Percentiles rank a stretch among this genome's conserved stretches.
These are phyloP conservation scores for Poliocrania exsul DNA, from an alignment of 2,797 vertebrate genomes.

Conservation along the genomic window DNA sequence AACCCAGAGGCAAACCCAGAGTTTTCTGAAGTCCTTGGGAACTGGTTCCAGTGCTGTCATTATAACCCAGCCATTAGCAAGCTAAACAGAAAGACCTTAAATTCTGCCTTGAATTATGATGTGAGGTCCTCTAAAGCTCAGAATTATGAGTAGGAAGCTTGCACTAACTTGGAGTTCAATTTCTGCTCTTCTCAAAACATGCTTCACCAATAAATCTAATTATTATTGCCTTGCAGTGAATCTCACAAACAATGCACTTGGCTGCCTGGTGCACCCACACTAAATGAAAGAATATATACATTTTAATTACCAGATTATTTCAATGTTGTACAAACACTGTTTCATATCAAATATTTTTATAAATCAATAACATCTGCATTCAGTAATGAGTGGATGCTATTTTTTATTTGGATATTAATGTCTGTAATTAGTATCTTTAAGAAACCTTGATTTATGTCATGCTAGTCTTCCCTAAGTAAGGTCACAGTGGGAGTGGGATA, in stretches of 20 bases:
- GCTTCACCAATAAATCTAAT: conserved; percentile 59
- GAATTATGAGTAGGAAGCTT: not conserved
- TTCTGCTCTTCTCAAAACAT: conserved; percentile 22
- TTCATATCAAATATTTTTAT: conserved; percentile 37
- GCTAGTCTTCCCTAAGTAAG: not conserved
- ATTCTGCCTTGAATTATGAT: not conserved
- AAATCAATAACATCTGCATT: not conserved
- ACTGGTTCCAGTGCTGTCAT: not conserved
- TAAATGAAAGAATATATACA: conserved; percentile 36
- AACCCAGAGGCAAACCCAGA: not conserved
- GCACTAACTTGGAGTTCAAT: not conserved
- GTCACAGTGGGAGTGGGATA: not conserved
- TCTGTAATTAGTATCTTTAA: not conserved
- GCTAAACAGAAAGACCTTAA: not conserved
- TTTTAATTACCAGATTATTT: conserved; percentile 67
- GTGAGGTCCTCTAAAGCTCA: not conserved
- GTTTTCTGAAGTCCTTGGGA: not conserved
- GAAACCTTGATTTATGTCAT: not conserved
- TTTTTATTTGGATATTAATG: not conserved
- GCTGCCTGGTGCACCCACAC: conserved; percentile 43
- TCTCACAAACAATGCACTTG: conserved; percentile 50
- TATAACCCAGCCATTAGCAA: not conserved
- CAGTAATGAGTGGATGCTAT: not conserved
- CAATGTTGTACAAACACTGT: conserved; percentile 13
- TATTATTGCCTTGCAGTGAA: conserved; percentile 47